These are phyloP conservation scores for Drosophila putrida DNA, from an alignment of 2,888 invertebrate species.

Conservation along the genomic window DNA sequence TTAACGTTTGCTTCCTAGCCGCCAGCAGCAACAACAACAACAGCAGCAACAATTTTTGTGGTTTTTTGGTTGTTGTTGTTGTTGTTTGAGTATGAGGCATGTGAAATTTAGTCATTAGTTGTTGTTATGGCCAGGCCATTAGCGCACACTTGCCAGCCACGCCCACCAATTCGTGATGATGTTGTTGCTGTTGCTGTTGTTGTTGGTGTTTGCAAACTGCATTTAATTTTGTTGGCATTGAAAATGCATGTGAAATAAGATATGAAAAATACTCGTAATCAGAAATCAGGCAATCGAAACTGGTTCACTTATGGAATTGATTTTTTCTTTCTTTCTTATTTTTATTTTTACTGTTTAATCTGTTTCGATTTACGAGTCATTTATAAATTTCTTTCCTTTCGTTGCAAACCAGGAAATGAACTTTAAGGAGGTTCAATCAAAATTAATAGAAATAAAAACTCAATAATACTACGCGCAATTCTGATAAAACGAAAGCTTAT, in stretches of 20 bases:
- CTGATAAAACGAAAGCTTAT: neutral
- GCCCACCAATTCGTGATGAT: constrained; percentile 57
- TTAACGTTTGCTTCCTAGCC: constrained; percentile 76
- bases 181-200: constrained; percentile 33
- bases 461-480: neutral
- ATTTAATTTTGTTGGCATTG: constrained; percentile 62
- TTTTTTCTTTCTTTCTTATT: constrained; percentile 1
- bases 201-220: constrained; percentile 30
- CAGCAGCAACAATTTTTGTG: constrained; percentile 26
- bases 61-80: constrained; percentile 16
- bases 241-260: constrained; percentile 45
- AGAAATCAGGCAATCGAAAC: constrained; percentile 45
- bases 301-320: constrained; percentile 34
- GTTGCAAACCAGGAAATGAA: constrained; percentile 17
- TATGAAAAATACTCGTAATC: constrained; percentile 32
- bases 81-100: constrained; percentile 39
- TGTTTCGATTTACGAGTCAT: neutral
- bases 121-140: constrained; percentile 72
- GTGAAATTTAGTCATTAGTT: constrained; percentile 79
- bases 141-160: constrained; percentile 72
- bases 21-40: constrained; percentile 36
- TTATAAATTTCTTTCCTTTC: constrained; percentile 3
- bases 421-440: neutral
- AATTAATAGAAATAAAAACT: neutral
- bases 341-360: constrained; percentile 1